These are phyloP conservation scores for Nothura maculosa DNA, from an alignment of 2,797 vertebrate species.

Conservation along the genomic window DNA sequence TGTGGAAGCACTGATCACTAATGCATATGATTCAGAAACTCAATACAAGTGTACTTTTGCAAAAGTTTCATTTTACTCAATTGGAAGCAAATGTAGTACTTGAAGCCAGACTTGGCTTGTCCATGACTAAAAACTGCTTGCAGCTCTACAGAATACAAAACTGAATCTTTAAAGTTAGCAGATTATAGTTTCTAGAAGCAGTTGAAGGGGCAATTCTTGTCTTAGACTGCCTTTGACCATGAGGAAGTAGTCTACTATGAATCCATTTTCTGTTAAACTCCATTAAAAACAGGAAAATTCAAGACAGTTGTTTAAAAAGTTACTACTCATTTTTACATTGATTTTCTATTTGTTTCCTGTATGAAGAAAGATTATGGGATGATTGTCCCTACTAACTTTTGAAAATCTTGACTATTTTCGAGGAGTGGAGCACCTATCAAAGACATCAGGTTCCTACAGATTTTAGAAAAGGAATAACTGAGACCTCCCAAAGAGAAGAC, in stretches of 20 bases:
- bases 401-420: neutral
- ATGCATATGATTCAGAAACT: conserved; percentile 23
- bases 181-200: neutral
- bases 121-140: neutral
- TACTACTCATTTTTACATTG: neutral
- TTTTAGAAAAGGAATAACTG: neutral
- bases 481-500: neutral
- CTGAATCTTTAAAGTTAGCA: neutral
- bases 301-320: neutral
- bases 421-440: neutral
- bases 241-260: neutral
- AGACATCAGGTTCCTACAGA: neutral
- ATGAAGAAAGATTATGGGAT: neutral
- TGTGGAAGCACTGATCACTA: conserved; percentile 21
- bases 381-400: neutral
- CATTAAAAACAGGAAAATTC: neutral
- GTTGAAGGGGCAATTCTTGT: neutral
- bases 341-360: neutral
- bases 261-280: neutral
- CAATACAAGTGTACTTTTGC: neutral
- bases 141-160: conserved; percentile 5
- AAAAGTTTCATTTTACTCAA: conserved; percentile 28
- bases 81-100: conserved; percentile 44
- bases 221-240: neutral
- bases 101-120: conserved; percentile 43